Base-by-base conservation (phyloP, 1,140 invertebrate species). In the Formica exsecta region DNA sequence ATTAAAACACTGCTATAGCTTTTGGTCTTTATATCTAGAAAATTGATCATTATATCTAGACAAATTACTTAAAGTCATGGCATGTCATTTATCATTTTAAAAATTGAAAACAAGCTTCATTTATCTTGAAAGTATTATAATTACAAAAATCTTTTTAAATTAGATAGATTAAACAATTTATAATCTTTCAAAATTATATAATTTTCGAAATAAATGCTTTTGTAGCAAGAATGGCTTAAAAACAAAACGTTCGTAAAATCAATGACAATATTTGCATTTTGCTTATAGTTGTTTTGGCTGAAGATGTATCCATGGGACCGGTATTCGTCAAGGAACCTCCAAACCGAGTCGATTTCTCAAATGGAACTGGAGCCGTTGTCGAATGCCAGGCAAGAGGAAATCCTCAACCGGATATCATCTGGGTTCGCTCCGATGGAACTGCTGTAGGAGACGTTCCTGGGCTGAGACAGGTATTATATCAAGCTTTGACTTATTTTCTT, bases 291-390 rank as follows among this genome's bases (percentile, higher is more conserved):
- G 95, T 93, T 57, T 84, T 75, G 11, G 96, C 95, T 85, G 97
- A 97, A 93, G 97, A 97, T 92, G 97, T 97, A 92, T 97, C 96
- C 41, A 96, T 97, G 93, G 98, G 98, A 92, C 98, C 98, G 9
- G 97, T 98, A 70, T 99, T 99, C 95, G 96, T 98, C 75, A 97
- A 97, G 91, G 98, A 99, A 96, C 98, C 98, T 29, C 97, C 98
- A 85, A 98, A 98, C 94, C 96, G 98, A 89, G 96, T 99, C 61
- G 98, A 98, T 94, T 99, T 99, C 95, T 98, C 98, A 84, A 99
- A 99, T 94, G 98, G 98, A 66, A 99, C 98, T 41, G 98, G 98
- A 90, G 97, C 98, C 79, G 97, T 98, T 87, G 98, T 99, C 64
- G 98, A 98, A 94, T 99, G 99, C 94, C 97, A 98, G 90, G 98